A percentile compares a stretch with the other conserved stretches of the same genome.
Conservation (phyloP, 2,888 invertebrate genomes). For the Drosophila cognata region DNA sequence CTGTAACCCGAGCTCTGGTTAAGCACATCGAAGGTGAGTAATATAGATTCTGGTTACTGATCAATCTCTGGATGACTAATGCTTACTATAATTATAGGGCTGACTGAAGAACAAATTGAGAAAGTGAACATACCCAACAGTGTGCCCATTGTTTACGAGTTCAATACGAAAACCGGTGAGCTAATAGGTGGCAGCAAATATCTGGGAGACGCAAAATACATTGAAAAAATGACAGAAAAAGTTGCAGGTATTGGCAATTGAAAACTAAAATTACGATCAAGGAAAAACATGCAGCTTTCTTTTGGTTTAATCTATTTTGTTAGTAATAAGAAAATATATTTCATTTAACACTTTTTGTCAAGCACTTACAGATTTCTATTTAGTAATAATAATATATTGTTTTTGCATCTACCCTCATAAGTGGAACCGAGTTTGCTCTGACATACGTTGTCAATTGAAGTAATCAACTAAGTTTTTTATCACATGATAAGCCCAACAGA, state of each 20-base stretch:
- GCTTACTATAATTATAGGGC: slow-evolving; percentile 84
- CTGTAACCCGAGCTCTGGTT: slow-evolving; percentile 93
- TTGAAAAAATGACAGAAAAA: slow-evolving; percentile 90
- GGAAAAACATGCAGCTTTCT: neutral
- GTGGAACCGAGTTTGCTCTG: neutral
- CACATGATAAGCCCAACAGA: neutral
- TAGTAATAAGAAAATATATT: slow-evolving; percentile 13
- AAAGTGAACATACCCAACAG: slow-evolving; percentile 91
- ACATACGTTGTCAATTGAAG: neutral
- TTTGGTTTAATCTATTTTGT: neutral
- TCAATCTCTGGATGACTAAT: neutral
- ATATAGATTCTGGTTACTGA: neutral
- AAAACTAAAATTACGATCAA: neutral
- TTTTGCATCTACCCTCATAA: neutral
- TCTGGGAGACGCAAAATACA: slow-evolving; percentile 92
- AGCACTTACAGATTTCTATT: neutral
- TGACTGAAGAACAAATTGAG: slow-evolving; percentile 90
- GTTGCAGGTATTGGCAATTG: slow-evolving; percentile 91
- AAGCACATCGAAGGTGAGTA: slow-evolving; percentile 91
- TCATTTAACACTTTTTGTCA: slow-evolving; percentile 17
- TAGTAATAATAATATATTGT: neutral
- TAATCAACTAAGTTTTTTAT: neutral
- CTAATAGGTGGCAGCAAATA: slow-evolving; percentile 90
- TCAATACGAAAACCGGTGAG: slow-evolving; percentile 88
- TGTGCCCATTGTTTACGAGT: slow-evolving; percentile 92